phyloP scores from a whole-genome alignment of 2,888 invertebrate species.

The Drymonia ruficornis region DNA sequence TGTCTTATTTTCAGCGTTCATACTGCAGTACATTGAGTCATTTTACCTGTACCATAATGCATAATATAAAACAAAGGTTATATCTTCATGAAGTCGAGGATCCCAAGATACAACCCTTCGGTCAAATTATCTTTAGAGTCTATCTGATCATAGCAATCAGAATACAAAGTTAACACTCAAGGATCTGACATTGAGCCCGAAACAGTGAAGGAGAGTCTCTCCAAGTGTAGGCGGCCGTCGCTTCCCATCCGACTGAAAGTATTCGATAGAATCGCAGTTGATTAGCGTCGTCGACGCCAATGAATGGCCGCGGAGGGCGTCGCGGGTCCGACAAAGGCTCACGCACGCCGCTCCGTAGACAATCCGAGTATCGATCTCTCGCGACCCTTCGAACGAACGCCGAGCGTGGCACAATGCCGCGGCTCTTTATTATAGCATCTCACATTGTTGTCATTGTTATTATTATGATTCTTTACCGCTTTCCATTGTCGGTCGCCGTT shows the following conservation, averaged over 20 bases:
- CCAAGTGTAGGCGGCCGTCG: background rate
- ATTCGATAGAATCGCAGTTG: constrained; percentile 56
- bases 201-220: constrained; percentile 1
- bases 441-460: constrained; percentile 86
- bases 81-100: background rate
- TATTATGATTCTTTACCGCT: constrained; percentile 86
- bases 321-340: constrained; percentile 69
- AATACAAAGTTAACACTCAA: background rate
- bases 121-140: background rate
- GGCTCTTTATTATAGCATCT: constrained; percentile 85
- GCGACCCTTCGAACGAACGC: constrained; percentile 82
- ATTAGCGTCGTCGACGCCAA: constrained; percentile 62
- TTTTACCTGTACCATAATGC: background rate
- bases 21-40: too few species aligned
- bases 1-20: too few species aligned
- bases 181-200: background rate
- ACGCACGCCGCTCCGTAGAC: constrained; percentile 78
- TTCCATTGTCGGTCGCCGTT: constrained; percentile 84
- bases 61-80: background rate
- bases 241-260: constrained; percentile 18
- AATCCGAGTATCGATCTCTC: constrained; percentile 81
- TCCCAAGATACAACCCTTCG: background rate
- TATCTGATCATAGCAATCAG: background rate
- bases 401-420: constrained; percentile 83
- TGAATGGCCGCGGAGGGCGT: constrained; percentile 62